phyloP scores from a whole-genome alignment of 1,140 invertebrate species.

The Tetraneura akinire region DNA sequence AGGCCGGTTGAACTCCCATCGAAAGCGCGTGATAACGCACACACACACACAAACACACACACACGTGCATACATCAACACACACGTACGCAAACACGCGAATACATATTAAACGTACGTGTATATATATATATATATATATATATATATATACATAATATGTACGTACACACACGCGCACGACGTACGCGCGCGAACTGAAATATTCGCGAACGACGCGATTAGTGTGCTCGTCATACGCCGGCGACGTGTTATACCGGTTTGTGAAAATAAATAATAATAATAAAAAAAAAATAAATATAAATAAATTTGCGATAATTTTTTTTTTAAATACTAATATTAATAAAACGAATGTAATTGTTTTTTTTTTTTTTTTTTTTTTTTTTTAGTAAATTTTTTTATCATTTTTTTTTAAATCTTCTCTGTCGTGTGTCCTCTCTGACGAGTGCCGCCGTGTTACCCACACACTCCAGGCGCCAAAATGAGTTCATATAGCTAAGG shows the following conservation, averaged over 20 bases:
- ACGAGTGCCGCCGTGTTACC: slow-evolving; percentile 43
- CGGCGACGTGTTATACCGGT: slow-evolving; percentile 40
- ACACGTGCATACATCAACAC: background rate
- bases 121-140: background rate
- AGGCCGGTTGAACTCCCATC: slow-evolving; percentile 50
- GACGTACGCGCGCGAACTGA: slow-evolving; percentile 29
- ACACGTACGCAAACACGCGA: background rate
- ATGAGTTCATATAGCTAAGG: slow-evolving; percentile 50
- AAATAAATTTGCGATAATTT: too few relatives aligned
- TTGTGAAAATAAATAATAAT: slow-evolving; percentile 37
- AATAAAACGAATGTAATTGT: too few relatives aligned
- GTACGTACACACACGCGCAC: background rate
- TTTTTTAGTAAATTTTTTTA: too few relatives aligned
- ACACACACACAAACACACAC: background rate
- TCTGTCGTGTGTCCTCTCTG: slow-evolving; percentile 34
- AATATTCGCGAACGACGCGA: slow-evolving; percentile 37
- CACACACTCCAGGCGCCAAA: slow-evolving; percentile 47
- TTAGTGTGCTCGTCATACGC: slow-evolving; percentile 36
- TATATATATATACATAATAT: background rate
- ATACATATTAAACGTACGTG: slow-evolving; percentile 9
- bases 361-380: too few relatives aligned
- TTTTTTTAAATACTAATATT: too few relatives aligned
- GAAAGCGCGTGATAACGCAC: slow-evolving; percentile 46
- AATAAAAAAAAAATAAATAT: background rate
- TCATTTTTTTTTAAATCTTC: too few relatives aligned